These are phyloP conservation scores for Octodonta nipae DNA, from an alignment of 2,888 invertebrate genomes.

Conservation along the genomic window DNA sequence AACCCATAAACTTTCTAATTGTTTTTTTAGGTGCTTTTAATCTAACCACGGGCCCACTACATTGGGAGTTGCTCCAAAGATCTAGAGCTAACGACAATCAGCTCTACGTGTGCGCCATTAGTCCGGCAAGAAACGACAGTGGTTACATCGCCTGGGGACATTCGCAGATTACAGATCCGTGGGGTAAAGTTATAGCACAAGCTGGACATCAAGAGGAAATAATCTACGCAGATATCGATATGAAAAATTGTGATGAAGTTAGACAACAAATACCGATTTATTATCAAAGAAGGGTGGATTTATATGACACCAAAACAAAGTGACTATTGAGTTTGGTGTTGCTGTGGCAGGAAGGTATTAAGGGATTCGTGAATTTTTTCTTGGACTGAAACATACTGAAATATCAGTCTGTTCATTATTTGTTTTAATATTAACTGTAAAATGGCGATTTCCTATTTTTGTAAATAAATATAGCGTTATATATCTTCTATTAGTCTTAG, in stretches of 20 bases:
- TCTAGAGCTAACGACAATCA: conserved; percentile 80
- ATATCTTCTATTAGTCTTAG: too few species aligned
- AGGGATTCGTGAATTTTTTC: background rate
- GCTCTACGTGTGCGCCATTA: conserved; percentile 70
- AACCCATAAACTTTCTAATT: too few species aligned
- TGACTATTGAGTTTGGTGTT: background rate
- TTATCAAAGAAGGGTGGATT: conserved; percentile 40
- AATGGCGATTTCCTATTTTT: too few species aligned
- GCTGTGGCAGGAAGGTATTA: too few species aligned
- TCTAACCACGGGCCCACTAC: conserved; percentile 87
- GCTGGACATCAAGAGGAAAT: conserved; percentile 60
- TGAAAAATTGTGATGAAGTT: conserved; percentile 57
- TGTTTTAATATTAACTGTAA: too few species aligned
- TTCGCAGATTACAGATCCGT: conserved; percentile 69
- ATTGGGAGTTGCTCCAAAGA: conserved; percentile 78
- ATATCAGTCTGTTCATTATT: too few species aligned
- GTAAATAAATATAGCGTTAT: too few species aligned
- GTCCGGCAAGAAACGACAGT: conserved; percentile 67
- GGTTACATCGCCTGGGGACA: conserved; percentile 84
- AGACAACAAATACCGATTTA: conserved; percentile 73
- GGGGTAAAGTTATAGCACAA: conserved; percentile 59
- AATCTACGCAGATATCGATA: conserved; percentile 63
- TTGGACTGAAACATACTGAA: too few species aligned
- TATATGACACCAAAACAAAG: conserved; percentile 46
- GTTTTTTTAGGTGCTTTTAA: conserved; percentile 57